Evolutionary conservation across 2,797 vertebrate genomes (phyloP), one percentile per base, ranked within the genome.

Genomic region (Tapirus indicus): DNA sequence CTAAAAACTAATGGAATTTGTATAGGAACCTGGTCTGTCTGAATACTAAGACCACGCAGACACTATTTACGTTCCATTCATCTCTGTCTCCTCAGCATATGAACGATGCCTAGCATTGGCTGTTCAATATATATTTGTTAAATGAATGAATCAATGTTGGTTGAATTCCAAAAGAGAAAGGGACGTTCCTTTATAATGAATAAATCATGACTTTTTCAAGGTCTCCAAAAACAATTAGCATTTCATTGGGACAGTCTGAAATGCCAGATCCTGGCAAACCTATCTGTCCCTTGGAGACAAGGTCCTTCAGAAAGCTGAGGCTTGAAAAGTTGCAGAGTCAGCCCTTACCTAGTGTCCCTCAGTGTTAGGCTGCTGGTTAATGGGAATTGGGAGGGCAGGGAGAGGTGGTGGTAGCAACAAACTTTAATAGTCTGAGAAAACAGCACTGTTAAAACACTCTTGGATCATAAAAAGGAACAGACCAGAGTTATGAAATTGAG

Each of bases 121-220:
- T 84, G 7, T 66, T 90, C 14, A 92, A 71, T 54, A n/a, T 5
- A 23, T 84, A 38, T 80, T 95, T 85, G 44, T 82, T 82, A 88
- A 92, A 89, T 68, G 49, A 87, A 84, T 96, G 60, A 52, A 94
- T 97, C n/a, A 27, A 91, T 83, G 74, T 83, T 95, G 80, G 41
- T 54, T 94, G 79, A n/a, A 75, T 89, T 97, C 80, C 41, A 92
- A 92, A 91, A 66, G 32, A 93, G 11, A 64, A 93, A 84, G 35
- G 29, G 9, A 69, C 20, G 20, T 5, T 94, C 35, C 29, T 83
- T 23, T 56, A 38, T 75, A 13, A 95, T 94, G 27, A 95, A 91
- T 94, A 88, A 94, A 82, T 52, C 38, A 90, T 93, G 35, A 66
- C 2, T 41, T 80, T 84, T 49, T 75, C 60, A 78, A 93, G 56